Evolutionary conservation across 2,797 vertebrate species (phyloP).

Genomic region (Spinus olivaceus): DNA sequence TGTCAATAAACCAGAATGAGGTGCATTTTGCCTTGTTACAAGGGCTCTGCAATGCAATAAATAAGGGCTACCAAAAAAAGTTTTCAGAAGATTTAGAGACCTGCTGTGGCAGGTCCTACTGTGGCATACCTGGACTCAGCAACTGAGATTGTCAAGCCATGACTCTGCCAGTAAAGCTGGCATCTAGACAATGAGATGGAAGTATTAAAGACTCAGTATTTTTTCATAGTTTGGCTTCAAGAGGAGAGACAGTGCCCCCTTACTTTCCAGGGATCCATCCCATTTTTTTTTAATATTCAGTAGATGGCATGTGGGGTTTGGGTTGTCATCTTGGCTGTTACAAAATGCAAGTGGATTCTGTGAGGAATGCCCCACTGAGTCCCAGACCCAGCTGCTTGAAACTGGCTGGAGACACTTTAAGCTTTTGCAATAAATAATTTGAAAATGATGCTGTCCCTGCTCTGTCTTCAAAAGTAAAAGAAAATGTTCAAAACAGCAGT

Average conservation of each 20-base stretch:
- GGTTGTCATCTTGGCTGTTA: neutral
- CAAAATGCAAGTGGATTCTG: neutral
- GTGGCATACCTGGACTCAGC: neutral
- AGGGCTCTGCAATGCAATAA: neutral
- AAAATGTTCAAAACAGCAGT: constrained; percentile 58
- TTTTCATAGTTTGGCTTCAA: neutral
- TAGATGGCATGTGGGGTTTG: neutral
- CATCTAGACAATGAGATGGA: neutral
- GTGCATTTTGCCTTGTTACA: neutral
- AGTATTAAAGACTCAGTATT: neutral
- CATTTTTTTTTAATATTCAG: constrained; percentile 12
- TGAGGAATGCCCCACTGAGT: neutral
- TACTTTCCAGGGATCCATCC: neutral
- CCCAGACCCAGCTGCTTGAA: neutral
- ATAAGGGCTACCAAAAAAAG: neutral
- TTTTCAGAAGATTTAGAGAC: neutral
- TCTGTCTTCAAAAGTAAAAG: constrained; percentile 52
- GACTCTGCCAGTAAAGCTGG: neutral
- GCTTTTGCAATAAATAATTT: constrained; percentile 66
- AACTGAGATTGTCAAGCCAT: neutral
- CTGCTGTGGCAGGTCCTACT: neutral
- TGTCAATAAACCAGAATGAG: neutral
- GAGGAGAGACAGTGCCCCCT: neutral
- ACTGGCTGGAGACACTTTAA: constrained; percentile 13
- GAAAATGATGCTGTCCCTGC: constrained; percentile 25